Conservation (phyloP, 2,113 vertebrate species). For the Heterochromis multidens region DNA sequence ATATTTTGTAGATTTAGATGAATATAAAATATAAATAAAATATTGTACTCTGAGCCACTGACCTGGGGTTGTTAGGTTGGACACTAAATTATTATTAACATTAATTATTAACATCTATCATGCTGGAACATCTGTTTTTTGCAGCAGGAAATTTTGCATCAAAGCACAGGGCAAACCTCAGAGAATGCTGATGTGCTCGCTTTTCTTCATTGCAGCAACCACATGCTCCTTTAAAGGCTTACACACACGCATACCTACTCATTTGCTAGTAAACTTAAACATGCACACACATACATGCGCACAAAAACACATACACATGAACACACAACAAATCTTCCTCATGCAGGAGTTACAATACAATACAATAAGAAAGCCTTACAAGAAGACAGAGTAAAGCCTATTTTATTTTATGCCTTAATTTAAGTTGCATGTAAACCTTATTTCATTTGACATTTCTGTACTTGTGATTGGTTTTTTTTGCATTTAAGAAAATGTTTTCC, state of each 20-base stretch:
- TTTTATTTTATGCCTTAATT: neutral
- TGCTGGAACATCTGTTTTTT: neutral
- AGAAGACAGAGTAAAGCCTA: accelerated
- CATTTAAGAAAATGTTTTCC: neutral
- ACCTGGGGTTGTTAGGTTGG: too few relatives aligned
- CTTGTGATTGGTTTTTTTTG: neutral
- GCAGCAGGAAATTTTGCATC: neutral
- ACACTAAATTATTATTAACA: neutral
- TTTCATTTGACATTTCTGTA: neutral
- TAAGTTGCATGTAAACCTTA: neutral
- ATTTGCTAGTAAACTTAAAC: neutral
- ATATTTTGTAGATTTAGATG: neutral
- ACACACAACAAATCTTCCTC: too few relatives aligned
- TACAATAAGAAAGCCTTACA: neutral
- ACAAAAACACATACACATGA: too few relatives aligned
- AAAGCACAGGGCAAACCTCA: neutral
- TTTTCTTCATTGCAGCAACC: neutral
- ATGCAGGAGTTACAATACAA: too few relatives aligned
- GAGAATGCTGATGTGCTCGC: neutral
- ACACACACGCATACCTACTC: neutral
- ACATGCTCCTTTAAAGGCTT: neutral
- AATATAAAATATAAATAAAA: neutral
- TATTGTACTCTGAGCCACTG: neutral
- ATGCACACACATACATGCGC: neutral
- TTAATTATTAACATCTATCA: neutral